Base-by-base conservation (phyloP, 2,888 invertebrate species). In the Horisme vitalbata region DNA sequence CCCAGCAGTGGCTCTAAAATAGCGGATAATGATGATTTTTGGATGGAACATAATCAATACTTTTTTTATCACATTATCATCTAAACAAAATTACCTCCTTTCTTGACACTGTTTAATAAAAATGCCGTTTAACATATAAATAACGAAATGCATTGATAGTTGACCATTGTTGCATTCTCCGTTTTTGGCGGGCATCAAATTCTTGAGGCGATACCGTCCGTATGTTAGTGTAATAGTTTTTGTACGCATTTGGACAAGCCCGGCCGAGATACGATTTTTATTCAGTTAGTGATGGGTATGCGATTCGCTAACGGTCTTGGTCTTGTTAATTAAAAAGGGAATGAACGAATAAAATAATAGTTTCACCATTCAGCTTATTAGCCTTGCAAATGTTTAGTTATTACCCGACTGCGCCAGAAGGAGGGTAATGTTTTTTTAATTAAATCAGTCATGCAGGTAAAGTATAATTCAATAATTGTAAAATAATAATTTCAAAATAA, bases 121-220 rank as follows among this genome's bases (percentile, higher is more conserved):
- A 45, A 45, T 45, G 53, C 46, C 43, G 49, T 53, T 59, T 50
- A 33, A 35, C 45, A 41, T 37, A 45, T 63, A 63, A 70, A 69
- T 61, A 63, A 67, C 65, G 61, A 67, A 68, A 67, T 63, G 65
- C 57, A 57, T 57, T 64, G 74, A 71, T 77, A 70, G 66, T 76
- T 72, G 71, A 43, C 79, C 75, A 78, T 79, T 79, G 79, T 79
- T 77, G 55, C 72, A 79, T 79, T 79, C 79, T 63, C 58, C 23
- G 75, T 79, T 78, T 79, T 79, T 77, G 72, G 72, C 27, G 50
- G 44, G 41, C 54, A 43, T 59, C 65, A 56, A 67, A 79, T 79
- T 76, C 79, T 59, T 61, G 26, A 45, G 61, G 61, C 62, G 53
- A 55, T 55, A 54, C 55, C 11, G 41, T 18, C 36, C 38, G 39